Evolutionary conservation across 2,888 invertebrate species (phyloP), one percentile per base, ranked within the genome.

Genomic region (Lepidonotus clava): DNA sequence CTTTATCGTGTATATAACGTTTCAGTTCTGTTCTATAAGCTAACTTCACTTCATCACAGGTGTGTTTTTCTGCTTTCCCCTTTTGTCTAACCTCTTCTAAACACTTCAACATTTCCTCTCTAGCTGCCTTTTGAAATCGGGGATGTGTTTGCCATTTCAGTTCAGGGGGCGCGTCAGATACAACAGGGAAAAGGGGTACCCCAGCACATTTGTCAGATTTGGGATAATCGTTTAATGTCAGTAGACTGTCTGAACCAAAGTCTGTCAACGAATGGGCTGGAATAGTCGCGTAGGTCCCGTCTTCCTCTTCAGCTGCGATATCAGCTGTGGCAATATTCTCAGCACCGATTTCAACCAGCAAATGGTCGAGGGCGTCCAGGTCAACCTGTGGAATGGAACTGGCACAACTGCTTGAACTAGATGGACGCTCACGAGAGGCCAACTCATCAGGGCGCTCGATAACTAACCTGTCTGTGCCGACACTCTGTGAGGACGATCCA

Each of bases 301-400:
- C 80, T 6, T 80, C 80, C 18, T 80, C 80, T 24, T 80, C 80
- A 1, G 51, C 41, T 4, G 51, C 18, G 11, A 71, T n/a, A 18
- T 71, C 71, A 71, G 71, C 36, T 4, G n/a, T 38, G n/a, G 14
- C 36, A 71, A 36, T 18, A 34, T 71, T 8, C 71, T 71, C 71
- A 32, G 80, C 80, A 41, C 80, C 80, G 18, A 80, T 80, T 46
- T 80, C 80, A 46, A 80, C 28, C 28, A 80, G 51, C 28, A 80
- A 28, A 0, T 41, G 51, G 34, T 80, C 80, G 32, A 80, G 80
- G 0, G 80, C 80, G 46, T 80, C 80, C 41, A 80, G 28, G 51
- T 80, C 80, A 80, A 80, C 80, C 80, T 80, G 80, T 80, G 80
- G 80, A 34, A 80, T 80, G 41, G 80, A 80, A 80, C 80, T 80